Base-by-base conservation (phyloP, 1,140 invertebrate genomes). In the Melipona quadrifasciata region DNA sequence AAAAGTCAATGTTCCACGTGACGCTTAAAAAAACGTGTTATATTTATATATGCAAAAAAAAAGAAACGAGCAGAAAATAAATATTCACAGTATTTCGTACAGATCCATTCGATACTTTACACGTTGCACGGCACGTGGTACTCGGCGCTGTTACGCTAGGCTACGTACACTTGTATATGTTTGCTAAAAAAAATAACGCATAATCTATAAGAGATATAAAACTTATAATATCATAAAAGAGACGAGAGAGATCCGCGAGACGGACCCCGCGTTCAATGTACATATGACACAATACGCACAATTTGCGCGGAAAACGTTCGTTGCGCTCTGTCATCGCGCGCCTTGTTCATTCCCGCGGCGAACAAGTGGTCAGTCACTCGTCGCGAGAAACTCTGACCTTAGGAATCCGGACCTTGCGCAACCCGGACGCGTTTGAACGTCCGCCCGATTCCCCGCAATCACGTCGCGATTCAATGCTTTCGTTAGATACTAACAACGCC, bases 381-480 rank as follows among this genome's bases (percentile, higher is more conserved):
- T 31, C 51, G 39, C 70, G 27, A 31, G 57, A 34, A 64, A 67
- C 72, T 82, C 47, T 47, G 31, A 76, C 73, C 61, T 78, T 82
- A 77, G 24, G 64, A 58, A 78, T 31, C 61, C 10, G n/a, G 68
- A 34, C 14, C 65, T 61, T 27, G 64, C 64, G 31, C 61, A 21
- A 51, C 8, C 24, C 27, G 1, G 21, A 81, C 71, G 47, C 57
- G 39, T 82, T 55, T 47, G 6, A 70, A 83, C 53, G 47, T 77
- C 27, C 39, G 17, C 53, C 58, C n/a, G 64, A 24, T 71, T 53
- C 55, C 67, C 79, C 24, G 24, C 65, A 76, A 83, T 53, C 75
- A 8, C 78, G 79, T 83, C 82, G 61, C 82, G 65, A 71, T 78
- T 83, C 75, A 83, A 83, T 79, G 79, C 75, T 83, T 83, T 83